Percentiles rank a stretch among this genome's conserved stretches.
These are phyloP conservation scores for Misgurnus mizolepis DNA, from an alignment of 2,113 vertebrate genomes.

Conservation along the genomic window DNA sequence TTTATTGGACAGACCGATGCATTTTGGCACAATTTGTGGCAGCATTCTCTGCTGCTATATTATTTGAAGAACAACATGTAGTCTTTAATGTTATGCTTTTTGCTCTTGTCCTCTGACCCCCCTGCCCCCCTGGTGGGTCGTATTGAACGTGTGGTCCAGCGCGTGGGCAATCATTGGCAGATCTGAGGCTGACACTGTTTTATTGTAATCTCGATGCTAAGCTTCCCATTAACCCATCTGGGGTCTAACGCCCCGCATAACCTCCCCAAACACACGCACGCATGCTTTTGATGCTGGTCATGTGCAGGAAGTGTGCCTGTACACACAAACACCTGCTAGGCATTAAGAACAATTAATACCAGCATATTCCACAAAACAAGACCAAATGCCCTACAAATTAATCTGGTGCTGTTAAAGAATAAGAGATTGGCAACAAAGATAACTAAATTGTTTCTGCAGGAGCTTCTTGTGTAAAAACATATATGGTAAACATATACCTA, in stretches of 20 bases:
- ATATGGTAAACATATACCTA: neutral
- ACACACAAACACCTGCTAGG: slow-evolving; percentile 57
- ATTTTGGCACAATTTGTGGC: neutral
- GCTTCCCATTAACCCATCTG: slow-evolving; percentile 95
- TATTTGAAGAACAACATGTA: slow-evolving; percentile 20
- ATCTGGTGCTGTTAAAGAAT: neutral
- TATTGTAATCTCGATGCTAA: slow-evolving; percentile 97
- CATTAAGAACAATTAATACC: slow-evolving; percentile 34
- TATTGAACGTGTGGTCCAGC: slow-evolving; percentile 43
- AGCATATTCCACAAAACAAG: neutral
- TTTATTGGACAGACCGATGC: slow-evolving; percentile 13
- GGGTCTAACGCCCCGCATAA: slow-evolving; percentile 76
- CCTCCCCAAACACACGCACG: slow-evolving; percentile 39
- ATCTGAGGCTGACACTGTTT: slow-evolving; percentile 88
- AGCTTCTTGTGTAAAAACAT: neutral
- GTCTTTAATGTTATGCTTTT: slow-evolving; percentile 28
- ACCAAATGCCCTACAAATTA: neutral
- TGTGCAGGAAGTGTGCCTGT: slow-evolving; percentile 65
- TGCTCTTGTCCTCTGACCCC: slow-evolving; percentile 20
- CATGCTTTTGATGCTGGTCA: slow-evolving; percentile 51
- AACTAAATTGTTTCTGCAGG: neutral
- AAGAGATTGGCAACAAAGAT: neutral
- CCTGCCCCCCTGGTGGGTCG: slow-evolving; percentile 57
- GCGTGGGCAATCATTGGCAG: slow-evolving; percentile 82
- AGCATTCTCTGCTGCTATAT: slow-evolving; percentile 15